A percentile compares a stretch with the other conserved stretches of the same genome.
These are phyloP conservation scores for Xiphophorus birchmanni DNA, from an alignment of 2,797 vertebrate genomes.

Conservation along the genomic window DNA sequence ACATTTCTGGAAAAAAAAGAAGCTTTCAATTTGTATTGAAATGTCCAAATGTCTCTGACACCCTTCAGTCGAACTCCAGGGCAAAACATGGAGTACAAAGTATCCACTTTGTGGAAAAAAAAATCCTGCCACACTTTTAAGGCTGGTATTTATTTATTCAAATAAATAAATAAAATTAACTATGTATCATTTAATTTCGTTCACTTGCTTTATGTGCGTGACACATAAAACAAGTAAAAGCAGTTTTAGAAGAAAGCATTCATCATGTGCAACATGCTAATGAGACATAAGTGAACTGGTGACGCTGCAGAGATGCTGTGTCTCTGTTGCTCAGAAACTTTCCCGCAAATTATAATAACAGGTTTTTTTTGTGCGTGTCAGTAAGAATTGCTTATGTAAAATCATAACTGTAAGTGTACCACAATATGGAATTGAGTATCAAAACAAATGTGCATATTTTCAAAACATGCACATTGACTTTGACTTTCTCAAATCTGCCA, in stretches of 20 bases:
- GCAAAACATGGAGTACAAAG: not conserved
- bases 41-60: not conserved
- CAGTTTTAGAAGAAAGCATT: not conserved
- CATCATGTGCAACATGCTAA: not conserved
- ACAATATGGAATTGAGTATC: not conserved
- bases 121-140: not conserved
- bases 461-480: not conserved
- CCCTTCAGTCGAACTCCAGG: not conserved
- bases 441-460: not conserved
- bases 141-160: not conserved
- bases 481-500: not conserved
- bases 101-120: not conserved
- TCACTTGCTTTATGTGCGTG: too few relatives aligned
- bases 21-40: not conserved
- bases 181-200: not conserved
- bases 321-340: constrained; percentile 1
- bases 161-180: not conserved
- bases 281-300: not conserved
- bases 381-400: not conserved
- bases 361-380: constrained; percentile 64
- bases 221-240: not conserved
- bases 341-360: constrained; percentile 10
- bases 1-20: too few relatives aligned
- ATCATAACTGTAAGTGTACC: not conserved
- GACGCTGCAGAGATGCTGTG: not conserved